Base-by-base conservation (phyloP, 2,113 vertebrate species). In the Microtus pennsylvanicus region DNA sequence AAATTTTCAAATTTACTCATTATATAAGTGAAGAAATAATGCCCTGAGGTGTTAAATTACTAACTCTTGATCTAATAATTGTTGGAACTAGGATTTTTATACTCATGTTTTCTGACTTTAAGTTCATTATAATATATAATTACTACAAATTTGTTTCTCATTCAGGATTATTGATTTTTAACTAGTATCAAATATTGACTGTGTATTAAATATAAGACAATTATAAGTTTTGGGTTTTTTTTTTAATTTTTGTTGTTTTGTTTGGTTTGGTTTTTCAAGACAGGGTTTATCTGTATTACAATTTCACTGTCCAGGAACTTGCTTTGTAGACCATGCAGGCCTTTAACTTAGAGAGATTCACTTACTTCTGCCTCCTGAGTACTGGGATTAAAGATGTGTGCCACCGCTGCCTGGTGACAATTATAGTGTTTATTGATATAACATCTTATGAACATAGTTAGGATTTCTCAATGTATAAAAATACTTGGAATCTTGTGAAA, bases 381-480 rank as follows among this genome's bases (percentile, higher is more conserved):
- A 35, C 69, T 72, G 35, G 69, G 69, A 72, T n/a, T 72, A 72
- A 72, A 72, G 69, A 9, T 14, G 5, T 72, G 69, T 8, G 16
- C 69, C 35, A 70, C 69, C 14, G 12, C 30, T 16, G 30, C 30
- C 67, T 70, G 33, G 33, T 8, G 14, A 50, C 3, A 89, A 63
- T 65, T 45, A 45, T 7, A 86, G 26, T 76, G 90, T 90, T 87
- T 77, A 90, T 52, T 92, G 24, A 30, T 77, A 38, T 8, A 63
- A 45, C 38, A 87, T 87, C 85, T 94, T 85, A 65, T 90, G 38
- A 38, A 58, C 33, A 81, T 83, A 45, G n/a, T 52, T 94, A 50
- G 7, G 28, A 90, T 94, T 94, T 35, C 16, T 65, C 1, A 77
- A 87, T 90, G 13, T 77, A 76, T 94, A 85, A 96, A 94, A 96